A percentile compares a stretch with the other conserved stretches of the same genome.
Conservation (phyloP, 2,888 invertebrate species). For the Drosophila niveifrons region DNA sequence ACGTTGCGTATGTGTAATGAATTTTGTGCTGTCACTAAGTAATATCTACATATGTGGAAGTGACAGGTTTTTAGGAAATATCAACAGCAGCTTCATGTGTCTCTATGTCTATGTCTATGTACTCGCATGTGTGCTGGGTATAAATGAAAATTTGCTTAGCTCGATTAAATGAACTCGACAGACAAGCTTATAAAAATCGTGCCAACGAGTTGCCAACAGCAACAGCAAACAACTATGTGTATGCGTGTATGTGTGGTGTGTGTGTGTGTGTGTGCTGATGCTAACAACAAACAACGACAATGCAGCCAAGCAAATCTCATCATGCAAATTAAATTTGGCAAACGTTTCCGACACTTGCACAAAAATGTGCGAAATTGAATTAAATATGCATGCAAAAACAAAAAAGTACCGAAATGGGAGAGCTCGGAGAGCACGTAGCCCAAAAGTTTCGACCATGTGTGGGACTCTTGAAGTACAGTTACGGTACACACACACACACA, state of each 20-base stretch:
- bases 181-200: constrained; percentile 67
- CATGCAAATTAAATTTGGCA: constrained; percentile 79
- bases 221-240: constrained; percentile 7
- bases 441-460: constrained; percentile 47
- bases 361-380: constrained; percentile 79
- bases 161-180: constrained; percentile 70
- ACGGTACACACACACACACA: constrained; percentile 4
- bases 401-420: constrained; percentile 26
- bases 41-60: constrained; percentile 14
- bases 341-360: constrained; percentile 73
- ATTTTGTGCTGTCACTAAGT: constrained; percentile 26
- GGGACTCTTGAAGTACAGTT: not conserved
- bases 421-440: constrained; percentile 49
- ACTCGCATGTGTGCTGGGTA: constrained; percentile 35
- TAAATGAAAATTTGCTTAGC: constrained; percentile 71
- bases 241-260: no score
- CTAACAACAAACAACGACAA: constrained; percentile 21
- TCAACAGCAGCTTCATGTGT: constrained; percentile 14
- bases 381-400: constrained; percentile 74
- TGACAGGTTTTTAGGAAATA: constrained; percentile 65
- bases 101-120: not conserved
- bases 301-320: constrained; percentile 73
- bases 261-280: not conserved
- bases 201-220: constrained; percentile 69
- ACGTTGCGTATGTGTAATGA: constrained; percentile 50